These are phyloP conservation scores for Heptranchias perlo DNA, from an alignment of 2,113 vertebrate species.

Conservation along the genomic window DNA sequence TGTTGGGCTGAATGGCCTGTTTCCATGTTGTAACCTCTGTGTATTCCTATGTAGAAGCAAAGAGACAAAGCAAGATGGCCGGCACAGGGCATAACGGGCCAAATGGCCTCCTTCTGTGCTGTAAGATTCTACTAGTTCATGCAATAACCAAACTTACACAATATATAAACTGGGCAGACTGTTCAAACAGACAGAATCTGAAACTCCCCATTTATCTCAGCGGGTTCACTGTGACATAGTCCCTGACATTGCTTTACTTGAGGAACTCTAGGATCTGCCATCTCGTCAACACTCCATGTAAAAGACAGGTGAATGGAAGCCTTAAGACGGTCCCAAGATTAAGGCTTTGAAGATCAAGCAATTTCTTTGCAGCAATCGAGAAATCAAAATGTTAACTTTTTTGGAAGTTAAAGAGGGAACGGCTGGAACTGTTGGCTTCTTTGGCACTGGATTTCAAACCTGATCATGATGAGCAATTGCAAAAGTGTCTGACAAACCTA, in stretches of 20 bases:
- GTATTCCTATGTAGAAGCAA: background rate
- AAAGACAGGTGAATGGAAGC: background rate
- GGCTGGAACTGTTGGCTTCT: background rate
- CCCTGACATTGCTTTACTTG: background rate
- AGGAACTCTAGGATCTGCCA: no score
- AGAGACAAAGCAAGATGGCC: background rate
- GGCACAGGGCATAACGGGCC: no score
- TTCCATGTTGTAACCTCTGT: background rate
- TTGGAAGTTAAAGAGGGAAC: background rate
- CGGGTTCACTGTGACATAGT: background rate
- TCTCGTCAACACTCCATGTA: background rate
- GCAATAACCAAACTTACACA: background rate
- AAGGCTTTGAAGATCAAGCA: background rate
- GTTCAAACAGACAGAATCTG: background rate
- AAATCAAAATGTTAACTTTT: background rate
- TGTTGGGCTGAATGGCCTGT: background rate
- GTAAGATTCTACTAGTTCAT: background rate
- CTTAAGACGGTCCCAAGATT: background rate
- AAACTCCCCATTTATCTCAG: background rate
- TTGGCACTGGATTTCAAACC: no score
- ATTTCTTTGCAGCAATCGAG: background rate
- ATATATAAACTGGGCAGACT: background rate
- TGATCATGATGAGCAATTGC: no score
- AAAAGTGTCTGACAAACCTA: no score
- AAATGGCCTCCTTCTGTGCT: no score